These are phyloP conservation scores for Neodiprion lecontei DNA, from an alignment of 1,140 invertebrate genomes.

Conservation along the genomic window DNA sequence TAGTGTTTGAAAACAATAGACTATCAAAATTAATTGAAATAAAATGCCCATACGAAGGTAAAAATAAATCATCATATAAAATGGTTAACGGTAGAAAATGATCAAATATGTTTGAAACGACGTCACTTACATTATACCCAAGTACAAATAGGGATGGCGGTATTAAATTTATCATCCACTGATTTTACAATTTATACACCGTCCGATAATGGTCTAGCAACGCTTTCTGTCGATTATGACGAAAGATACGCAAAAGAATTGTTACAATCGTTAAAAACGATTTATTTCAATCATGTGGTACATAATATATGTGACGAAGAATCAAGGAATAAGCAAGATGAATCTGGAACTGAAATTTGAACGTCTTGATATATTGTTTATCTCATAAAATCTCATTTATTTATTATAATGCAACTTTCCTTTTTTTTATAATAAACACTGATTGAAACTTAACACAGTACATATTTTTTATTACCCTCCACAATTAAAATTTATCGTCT, in stretches of 20 bases:
- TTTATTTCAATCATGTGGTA: slow-evolving; percentile 28
- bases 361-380: too few species aligned
- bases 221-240: slow-evolving; percentile 21
- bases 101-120: slow-evolving; percentile 23
- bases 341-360: too few species aligned
- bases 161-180: slow-evolving; percentile 25
- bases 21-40: slow-evolving; percentile 29
- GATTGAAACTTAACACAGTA: too few species aligned
- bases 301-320: slow-evolving; percentile 24
- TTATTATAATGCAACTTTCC: too few species aligned
- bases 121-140: slow-evolving; percentile 31
- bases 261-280: slow-evolving; percentile 19
- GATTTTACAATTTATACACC: slow-evolving; percentile 32
- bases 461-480: too few species aligned
- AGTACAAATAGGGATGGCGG: slow-evolving; percentile 32
- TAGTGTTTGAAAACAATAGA: slow-evolving; percentile 24
- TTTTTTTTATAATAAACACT: too few species aligned
- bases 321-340: slow-evolving; percentile 4
- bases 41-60: slow-evolving; percentile 31
- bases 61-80: slow-evolving; percentile 22
- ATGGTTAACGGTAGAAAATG: background rate
- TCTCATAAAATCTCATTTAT: too few species aligned
- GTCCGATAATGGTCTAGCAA: slow-evolving; percentile 20
- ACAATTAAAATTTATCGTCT: slow-evolving; percentile 19
- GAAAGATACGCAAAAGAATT: slow-evolving; percentile 18